Conservation (phyloP, 2,113 vertebrate genomes). For the Dascyllus trimaculatus region DNA sequence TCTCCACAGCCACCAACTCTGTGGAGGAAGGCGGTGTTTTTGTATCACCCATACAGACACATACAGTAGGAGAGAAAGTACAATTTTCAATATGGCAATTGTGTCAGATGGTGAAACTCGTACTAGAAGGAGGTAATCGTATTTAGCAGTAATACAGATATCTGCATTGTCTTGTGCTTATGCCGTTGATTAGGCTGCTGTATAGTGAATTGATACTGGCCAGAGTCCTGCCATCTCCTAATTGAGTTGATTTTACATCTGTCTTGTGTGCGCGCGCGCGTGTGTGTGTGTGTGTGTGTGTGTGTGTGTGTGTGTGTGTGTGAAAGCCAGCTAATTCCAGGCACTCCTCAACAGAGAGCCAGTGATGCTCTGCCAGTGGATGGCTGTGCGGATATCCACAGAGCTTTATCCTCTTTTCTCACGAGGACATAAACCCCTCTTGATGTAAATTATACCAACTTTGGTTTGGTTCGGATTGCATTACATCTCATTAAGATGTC, state of each 20-base stretch:
- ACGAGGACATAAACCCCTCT: slow-evolving; percentile 60
- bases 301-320: slow-evolving; percentile 3
- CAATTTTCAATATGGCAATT: slow-evolving; percentile 30
- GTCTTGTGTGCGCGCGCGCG: slow-evolving; percentile 6
- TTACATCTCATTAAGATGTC: slow-evolving; percentile 67
- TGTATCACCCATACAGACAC: slow-evolving; percentile 30
- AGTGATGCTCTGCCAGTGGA: slow-evolving; percentile 60
- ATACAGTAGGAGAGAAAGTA: slow-evolving; percentile 51
- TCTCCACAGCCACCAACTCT: slow-evolving; percentile 33
- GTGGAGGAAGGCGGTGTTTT: slow-evolving; percentile 46
- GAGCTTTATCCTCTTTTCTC: slow-evolving; percentile 65
- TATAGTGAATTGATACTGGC: slow-evolving; percentile 41
- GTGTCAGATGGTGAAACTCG: slow-evolving; percentile 64
- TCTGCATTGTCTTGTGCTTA: slow-evolving; percentile 37
- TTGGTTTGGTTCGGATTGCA: slow-evolving; percentile 61
- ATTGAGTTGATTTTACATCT: slow-evolving; percentile 57
- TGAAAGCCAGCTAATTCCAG: slow-evolving; percentile 55
- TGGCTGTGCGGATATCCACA: slow-evolving; percentile 46
- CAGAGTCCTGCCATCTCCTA: slow-evolving; percentile 48
- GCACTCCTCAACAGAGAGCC: slow-evolving; percentile 35
- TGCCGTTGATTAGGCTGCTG: slow-evolving; percentile 39
- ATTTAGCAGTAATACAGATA: slow-evolving; percentile 37
- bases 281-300: slow-evolving; percentile 10
- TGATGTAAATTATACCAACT: slow-evolving; percentile 74
- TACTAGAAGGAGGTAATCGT: slow-evolving; percentile 56